phyloP scores from a whole-genome alignment of 2,797 vertebrate species.

The Benthosema pterotum region DNA sequence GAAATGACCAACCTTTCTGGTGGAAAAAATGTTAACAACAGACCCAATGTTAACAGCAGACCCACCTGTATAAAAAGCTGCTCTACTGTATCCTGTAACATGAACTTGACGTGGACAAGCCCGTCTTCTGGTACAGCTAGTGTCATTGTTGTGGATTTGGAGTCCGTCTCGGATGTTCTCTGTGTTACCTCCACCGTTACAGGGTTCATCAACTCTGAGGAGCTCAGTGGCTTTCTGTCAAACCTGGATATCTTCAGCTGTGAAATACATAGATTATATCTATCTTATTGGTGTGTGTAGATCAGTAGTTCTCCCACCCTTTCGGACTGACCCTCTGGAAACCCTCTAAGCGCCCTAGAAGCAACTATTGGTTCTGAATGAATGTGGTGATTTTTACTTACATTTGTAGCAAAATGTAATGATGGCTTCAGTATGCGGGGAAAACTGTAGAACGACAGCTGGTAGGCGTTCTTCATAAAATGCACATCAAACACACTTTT shows the following conservation, averaged over 20 bases:
- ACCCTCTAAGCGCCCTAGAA: no score
- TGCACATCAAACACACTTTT: conserved; percentile 49
- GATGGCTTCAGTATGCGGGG: conserved; percentile 59
- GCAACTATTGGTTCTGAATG: no score
- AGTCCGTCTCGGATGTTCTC: conserved; percentile 5
- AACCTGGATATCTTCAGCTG: conserved; percentile 68
- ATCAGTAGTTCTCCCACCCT: no score
- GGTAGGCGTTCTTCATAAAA: conserved; percentile 28
- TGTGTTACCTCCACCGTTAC: conserved; percentile 61
- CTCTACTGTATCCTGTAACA: conserved; percentile 51
- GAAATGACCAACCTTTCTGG: background rate
- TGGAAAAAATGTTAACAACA: conserved; percentile 6
- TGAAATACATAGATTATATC: background rate
- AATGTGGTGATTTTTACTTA: conserved; percentile 30
- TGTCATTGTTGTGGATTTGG: conserved; percentile 23
- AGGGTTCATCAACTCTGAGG: conserved; percentile 22
- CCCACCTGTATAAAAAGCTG: conserved; percentile 60
- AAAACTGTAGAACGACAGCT: conserved; percentile 54
- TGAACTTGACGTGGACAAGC: conserved; percentile 50
- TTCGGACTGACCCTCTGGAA: no score
- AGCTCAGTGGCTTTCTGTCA: conserved; percentile 53
- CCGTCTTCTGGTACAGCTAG: conserved; percentile 64
- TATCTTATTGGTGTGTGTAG: no score
- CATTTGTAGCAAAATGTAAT: conserved; percentile 60
- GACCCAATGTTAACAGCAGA: no score